These are phyloP conservation scores for Litocranius walleri DNA, from an alignment of 2,113 vertebrate species.

Conservation along the genomic window DNA sequence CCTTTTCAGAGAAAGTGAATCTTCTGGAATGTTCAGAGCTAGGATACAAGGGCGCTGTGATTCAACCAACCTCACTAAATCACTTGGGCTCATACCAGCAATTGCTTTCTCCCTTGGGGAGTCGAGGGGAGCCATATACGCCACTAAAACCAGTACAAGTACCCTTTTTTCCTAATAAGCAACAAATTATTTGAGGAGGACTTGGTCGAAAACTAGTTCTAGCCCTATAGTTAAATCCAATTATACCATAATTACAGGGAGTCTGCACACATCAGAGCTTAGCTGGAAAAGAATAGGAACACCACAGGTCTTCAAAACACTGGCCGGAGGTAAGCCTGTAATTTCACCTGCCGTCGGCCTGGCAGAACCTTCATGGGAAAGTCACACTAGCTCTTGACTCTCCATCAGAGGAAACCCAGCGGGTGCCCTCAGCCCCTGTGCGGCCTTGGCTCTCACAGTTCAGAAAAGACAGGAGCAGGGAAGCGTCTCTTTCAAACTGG, in stretches of 20 bases:
- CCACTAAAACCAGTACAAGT: neutral
- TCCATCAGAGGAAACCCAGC: neutral
- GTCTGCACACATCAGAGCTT: constrained; percentile 65
- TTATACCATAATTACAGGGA: constrained; percentile 74
- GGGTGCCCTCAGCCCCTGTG: neutral
- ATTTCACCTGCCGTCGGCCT: constrained; percentile 51
- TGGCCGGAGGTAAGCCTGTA: constrained; percentile 59
- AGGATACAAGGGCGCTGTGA: neutral
- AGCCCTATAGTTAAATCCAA: constrained; percentile 68
- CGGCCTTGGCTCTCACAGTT: neutral
- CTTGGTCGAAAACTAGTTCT: constrained; percentile 59
- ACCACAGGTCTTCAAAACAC: constrained; percentile 31
- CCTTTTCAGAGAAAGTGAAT: neutral
- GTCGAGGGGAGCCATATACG: neutral
- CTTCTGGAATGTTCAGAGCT: neutral
- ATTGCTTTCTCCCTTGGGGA: neutral
- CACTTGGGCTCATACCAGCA: neutral
- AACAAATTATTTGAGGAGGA: constrained; percentile 69
- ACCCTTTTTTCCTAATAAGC: constrained; percentile 48
- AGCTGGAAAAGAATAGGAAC: constrained; percentile 52
- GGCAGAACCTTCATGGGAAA: constrained; percentile 50
- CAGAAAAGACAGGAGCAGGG: neutral
- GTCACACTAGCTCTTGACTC: neutral
- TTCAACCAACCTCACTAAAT: neutral
- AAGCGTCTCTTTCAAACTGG: neutral